Evolutionary conservation across 2,113 vertebrate genomes (phyloP).

Genomic region (Trogon surrucura): DNA sequence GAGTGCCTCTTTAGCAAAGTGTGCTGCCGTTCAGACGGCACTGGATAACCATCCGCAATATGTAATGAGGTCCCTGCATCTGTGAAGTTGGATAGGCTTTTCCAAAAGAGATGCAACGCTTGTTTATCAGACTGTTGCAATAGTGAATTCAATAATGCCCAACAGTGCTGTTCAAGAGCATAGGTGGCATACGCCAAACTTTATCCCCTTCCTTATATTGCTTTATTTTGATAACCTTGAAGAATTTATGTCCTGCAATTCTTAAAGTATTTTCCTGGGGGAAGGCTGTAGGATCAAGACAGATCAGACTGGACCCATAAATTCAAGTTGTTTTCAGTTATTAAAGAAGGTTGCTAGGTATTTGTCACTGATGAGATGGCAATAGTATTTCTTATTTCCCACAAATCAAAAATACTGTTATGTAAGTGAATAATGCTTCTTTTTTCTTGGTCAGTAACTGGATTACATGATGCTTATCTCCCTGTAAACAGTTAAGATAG

Average conservation of each 20-base stretch:
- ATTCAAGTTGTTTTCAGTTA: neutral
- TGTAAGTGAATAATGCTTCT: neutral
- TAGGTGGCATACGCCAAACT: neutral
- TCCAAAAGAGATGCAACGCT: neutral
- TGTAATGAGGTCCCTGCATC: neutral
- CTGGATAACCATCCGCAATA: neutral
- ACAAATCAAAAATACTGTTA: neutral
- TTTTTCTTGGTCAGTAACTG: neutral
- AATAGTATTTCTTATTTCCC: neutral
- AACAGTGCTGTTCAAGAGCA: neutral
- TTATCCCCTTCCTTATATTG: neutral
- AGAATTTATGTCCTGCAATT: neutral
- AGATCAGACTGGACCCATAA: neutral
- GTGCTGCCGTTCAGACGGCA: neutral
- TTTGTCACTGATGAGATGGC: neutral
- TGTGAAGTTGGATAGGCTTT: neutral
- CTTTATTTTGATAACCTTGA: neutral
- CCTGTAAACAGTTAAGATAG: neutral
- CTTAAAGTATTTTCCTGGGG: neutral
- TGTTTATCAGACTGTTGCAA: neutral
- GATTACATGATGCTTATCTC: neutral
- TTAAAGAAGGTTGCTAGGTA: neutral
- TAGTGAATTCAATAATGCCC: neutral
- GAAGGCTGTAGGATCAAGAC: neutral
- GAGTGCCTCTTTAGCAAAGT: neutral